Conservation (phyloP, 2,797 vertebrate species). For the Syndactyla subalaris region DNA sequence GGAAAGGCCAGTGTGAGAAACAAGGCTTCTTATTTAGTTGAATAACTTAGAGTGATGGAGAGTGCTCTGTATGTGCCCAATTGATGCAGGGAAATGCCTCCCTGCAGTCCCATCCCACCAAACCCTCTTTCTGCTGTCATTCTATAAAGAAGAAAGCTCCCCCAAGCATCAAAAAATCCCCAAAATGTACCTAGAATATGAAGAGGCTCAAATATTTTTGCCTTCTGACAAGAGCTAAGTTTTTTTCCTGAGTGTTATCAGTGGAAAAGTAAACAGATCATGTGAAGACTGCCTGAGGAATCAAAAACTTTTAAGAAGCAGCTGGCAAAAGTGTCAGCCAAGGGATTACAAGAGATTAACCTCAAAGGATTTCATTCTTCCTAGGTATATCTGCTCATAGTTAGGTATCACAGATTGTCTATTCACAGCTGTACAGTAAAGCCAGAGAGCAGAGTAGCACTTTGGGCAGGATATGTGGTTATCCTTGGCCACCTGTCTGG, state of each 20-base stretch:
- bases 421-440: background rate
- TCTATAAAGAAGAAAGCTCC: background rate
- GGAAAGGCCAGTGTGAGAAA: background rate
- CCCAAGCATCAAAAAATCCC: background rate
- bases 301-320: background rate
- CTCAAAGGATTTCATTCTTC: background rate
- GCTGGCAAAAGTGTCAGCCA: background rate
- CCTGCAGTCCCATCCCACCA: background rate
- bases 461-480: background rate
- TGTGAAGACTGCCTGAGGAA: background rate
- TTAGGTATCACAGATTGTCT: background rate
- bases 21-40: background rate
- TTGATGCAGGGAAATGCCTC: rapidly evolving
- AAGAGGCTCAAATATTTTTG: background rate
- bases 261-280: background rate
- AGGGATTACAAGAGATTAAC: slow-evolving; percentile 31
- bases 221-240: background rate
- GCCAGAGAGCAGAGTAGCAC: background rate
- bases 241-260: background rate
- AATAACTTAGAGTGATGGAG: background rate
- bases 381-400: background rate
- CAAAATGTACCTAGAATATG: background rate
- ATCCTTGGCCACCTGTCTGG: background rate
- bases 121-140: background rate
- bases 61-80: background rate